These are phyloP conservation scores for Prietella phreatophila DNA, from an alignment of 2,113 vertebrate genomes.

Conservation along the genomic window DNA sequence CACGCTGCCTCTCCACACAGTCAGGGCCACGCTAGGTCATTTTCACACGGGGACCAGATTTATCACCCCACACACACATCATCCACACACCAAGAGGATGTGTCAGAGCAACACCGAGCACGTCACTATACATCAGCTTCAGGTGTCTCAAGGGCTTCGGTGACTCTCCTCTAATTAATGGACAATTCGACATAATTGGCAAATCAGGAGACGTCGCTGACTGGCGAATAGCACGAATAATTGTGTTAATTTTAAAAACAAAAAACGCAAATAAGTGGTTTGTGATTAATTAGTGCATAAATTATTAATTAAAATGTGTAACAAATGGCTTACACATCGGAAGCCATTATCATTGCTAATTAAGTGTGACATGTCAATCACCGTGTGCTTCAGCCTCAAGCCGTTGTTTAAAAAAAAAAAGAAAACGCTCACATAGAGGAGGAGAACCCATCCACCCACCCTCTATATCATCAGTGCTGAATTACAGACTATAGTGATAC, in stretches of 20 bases:
- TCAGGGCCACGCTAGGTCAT: conserved; percentile 47
- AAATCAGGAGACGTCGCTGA: background rate
- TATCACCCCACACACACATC: conserved; percentile 41
- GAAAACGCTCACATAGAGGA: background rate
- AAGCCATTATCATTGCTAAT: conserved; percentile 33
- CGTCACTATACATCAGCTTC: conserved; percentile 11
- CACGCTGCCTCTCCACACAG: conserved; percentile 42
- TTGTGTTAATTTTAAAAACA: background rate
- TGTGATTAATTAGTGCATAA: conserved; percentile 30
- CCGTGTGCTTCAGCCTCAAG: background rate
- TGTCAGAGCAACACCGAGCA: background rate
- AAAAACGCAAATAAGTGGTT: conserved; percentile 19
- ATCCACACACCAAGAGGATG: conserved; percentile 13
- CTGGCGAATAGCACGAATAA: background rate
- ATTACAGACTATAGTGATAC: background rate
- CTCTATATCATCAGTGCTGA: background rate
- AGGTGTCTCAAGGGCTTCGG: conserved; percentile 17
- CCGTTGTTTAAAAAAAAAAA: too few species aligned
- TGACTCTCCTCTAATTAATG: conserved; percentile 20
- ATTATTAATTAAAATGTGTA: conserved; percentile 38
- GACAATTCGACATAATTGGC: conserved; percentile 19
- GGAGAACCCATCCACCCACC: background rate
- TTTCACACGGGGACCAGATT: conserved; percentile 40
- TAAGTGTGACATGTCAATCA: conserved; percentile 24
- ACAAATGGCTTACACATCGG: conserved; percentile 19